Base-by-base conservation (phyloP, 35 echinoderm and acorn worm genomes). In the Apostichopus californicus region DNA sequence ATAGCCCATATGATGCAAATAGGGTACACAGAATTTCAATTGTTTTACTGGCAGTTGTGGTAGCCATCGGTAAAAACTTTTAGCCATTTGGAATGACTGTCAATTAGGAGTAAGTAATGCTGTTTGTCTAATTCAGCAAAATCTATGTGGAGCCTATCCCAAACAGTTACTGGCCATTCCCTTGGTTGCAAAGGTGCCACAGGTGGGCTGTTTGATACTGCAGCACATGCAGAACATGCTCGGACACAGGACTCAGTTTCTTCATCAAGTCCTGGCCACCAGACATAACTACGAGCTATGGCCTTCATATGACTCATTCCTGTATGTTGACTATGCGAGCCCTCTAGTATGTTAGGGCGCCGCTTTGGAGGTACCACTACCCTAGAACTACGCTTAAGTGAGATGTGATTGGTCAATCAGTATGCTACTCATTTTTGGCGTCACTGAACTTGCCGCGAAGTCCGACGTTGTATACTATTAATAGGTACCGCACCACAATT, bases 281-380 rank as follows among this genome's bases (percentile, higher is more conserved):
- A 96, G 14, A 96, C 58, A 24, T 90, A 92, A 63, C 90, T 90
- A 9, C 90, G 65, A 25, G 90, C 93, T 5, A 96, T 9, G 25
- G 95, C 81, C 73, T 96, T 96, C 95, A 96, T 93, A 56, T 92
- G 4, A n/a, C 57, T 23, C 10, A 96, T 88, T 6, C 95, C 80
- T n/a, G 78, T 46, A 65, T 96, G 95, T 58, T 91, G 87, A 21
- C 73, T 54, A 65, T 96, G 95, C 24, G 93, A 26, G 77, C 91
- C 95, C 57, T 86, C 73, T 4, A 96, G 57, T 20, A 91, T 3
- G 56, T 60, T 18, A 90, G 81, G 59, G 83, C 86, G 59, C 6
- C 93, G 66, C 7, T 59, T 55, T 6, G 79, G 20, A 61, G 95
- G 95, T n/a, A 96, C 90, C 14, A 90, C 77, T 1, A 96, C 92